phyloP scores from a whole-genome alignment of 2,888 invertebrate species.

The Eurois occulta region DNA sequence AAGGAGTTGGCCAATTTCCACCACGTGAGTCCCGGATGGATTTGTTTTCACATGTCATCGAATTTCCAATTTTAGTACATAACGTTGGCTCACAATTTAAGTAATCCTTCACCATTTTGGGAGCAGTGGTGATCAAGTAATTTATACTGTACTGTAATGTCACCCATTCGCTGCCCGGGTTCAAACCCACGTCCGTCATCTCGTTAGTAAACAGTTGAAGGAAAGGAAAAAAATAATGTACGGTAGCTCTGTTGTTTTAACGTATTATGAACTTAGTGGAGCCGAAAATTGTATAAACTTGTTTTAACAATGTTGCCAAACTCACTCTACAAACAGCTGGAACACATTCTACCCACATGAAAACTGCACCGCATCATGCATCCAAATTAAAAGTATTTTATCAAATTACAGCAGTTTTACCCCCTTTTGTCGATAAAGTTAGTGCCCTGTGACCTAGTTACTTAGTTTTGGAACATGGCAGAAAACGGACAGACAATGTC shows the following conservation, averaged over 20 bases:
- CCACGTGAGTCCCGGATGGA: not conserved
- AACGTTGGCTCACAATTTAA: not conserved
- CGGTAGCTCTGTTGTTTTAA: not conserved
- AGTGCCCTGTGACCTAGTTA: slow-evolving; percentile 33
- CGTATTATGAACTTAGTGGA: not conserved
- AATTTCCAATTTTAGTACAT: not conserved
- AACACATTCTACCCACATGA: not conserved
- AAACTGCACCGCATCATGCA: slow-evolving; percentile 26
- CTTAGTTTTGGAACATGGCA: slow-evolving; percentile 24
- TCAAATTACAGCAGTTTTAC: slow-evolving; percentile 35
- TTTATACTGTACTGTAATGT: not conserved
- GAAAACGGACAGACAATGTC: slow-evolving; percentile 26
- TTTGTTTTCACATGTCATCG: not conserved
- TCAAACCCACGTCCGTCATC: not conserved
- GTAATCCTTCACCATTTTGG: not conserved
- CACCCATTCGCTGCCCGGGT: not conserved
- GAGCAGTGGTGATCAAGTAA: not conserved
- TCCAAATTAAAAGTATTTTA: slow-evolving; percentile 45
- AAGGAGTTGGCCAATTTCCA: not conserved
- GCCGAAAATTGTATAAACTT: not conserved
- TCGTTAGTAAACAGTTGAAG: too few relatives aligned
- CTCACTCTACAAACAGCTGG: not conserved
- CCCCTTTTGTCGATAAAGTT: slow-evolving; percentile 26
- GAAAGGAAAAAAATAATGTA: not conserved
- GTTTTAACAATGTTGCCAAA: slow-evolving; percentile 17